These are phyloP conservation scores for Geopemphigus sp. DNA, from an alignment of 1,140 invertebrate genomes.

Conservation along the genomic window DNA sequence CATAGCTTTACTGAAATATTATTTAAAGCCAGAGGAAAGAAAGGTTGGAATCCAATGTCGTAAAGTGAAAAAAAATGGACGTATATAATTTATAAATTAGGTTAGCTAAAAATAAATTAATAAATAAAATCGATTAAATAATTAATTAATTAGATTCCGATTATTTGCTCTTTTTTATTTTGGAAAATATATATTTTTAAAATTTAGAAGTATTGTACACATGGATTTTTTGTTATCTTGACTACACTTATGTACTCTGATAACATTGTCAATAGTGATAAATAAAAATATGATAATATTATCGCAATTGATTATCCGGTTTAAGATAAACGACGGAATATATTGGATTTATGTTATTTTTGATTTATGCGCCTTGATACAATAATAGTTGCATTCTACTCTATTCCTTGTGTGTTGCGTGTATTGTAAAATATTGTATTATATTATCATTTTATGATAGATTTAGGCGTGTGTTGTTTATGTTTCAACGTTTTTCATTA, in stretches of 20 bases:
- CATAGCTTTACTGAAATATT: conserved; percentile 23
- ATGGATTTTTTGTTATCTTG: not conserved
- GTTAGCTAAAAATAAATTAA: not conserved
- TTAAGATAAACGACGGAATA: too few relatives aligned
- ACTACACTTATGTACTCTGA: not conserved
- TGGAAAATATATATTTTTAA: not conserved
- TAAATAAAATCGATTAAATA: too few relatives aligned
- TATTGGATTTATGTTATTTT: too few relatives aligned
- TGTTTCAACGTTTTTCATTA: too few relatives aligned
- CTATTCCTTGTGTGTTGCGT: too few relatives aligned
- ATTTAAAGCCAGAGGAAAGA: not conserved
- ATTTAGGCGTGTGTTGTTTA: too few relatives aligned
- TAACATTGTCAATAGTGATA: not conserved
- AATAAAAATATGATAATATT: too few relatives aligned
- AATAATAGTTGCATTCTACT: too few relatives aligned
- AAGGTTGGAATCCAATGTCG: conserved; percentile 1
- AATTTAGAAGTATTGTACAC: not conserved
- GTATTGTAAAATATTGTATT: too few relatives aligned
- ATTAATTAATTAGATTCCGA: not conserved
- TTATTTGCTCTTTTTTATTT: not conserved
- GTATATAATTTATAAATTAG: conserved; percentile 10
- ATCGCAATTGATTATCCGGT: too few relatives aligned
- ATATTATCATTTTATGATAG: too few relatives aligned
- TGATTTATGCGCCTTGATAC: too few relatives aligned
- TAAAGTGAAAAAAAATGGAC: not conserved